phyloP scores from a whole-genome alignment of 2,797 vertebrate genomes.

The Sebastes steindachneri region DNA sequence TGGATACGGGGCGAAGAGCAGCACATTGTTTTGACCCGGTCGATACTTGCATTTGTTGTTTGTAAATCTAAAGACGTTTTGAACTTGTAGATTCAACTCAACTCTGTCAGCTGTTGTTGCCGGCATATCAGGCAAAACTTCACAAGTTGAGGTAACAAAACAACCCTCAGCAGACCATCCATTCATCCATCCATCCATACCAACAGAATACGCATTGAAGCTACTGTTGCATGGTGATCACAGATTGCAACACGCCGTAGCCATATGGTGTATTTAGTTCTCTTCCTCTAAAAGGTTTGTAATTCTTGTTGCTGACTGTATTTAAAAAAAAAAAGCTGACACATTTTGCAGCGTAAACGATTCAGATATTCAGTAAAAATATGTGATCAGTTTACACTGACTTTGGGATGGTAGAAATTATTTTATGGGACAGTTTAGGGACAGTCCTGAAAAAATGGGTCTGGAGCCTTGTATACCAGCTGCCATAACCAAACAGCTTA shows the following conservation, averaged over 20 bases:
- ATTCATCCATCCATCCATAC: not conserved
- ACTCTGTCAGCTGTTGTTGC: not conserved
- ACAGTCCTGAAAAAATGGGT: no score
- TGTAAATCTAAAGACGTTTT: conserved; percentile 1
- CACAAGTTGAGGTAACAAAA: conserved; percentile 16
- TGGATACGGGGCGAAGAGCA: not conserved
- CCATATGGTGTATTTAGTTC: conserved; percentile 18
- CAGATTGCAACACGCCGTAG: conserved; percentile 26
- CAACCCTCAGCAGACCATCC: conserved; percentile 22
- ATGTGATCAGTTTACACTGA: no score
- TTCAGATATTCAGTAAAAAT: not conserved
- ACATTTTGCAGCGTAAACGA: not conserved
- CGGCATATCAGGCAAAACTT: conserved; percentile 4
- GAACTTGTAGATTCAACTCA: not conserved
- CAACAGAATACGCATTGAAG: conserved; percentile 8
- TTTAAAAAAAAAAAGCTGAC: not conserved
- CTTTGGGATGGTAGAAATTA: no score
- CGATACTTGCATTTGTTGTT: not conserved
- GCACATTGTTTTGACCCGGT: not conserved
- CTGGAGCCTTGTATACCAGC: no score
- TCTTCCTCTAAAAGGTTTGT: not conserved
- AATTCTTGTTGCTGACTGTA: not conserved
- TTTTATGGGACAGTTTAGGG: no score
- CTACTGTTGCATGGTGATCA: conserved; percentile 44
- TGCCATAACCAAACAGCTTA: no score